Conservation (phyloP, 1,140 invertebrate genomes). For the Drosophila ananassae region DNA sequence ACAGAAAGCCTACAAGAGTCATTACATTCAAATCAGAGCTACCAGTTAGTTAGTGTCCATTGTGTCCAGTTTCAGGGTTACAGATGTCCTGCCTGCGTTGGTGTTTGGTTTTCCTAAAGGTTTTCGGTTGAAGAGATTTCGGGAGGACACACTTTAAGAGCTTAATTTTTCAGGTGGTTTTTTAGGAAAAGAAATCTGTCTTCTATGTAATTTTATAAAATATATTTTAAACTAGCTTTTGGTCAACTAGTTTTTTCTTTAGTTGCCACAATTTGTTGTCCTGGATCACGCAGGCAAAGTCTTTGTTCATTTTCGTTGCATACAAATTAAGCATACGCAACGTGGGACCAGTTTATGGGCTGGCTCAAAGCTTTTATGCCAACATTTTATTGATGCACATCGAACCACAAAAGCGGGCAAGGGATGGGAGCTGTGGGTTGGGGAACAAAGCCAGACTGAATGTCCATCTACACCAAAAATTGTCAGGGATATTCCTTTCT, state of each 20-base stretch:
- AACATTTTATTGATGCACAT: conserved; percentile 71
- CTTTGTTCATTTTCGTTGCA: conserved; percentile 14
- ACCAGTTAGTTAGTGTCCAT: conserved; percentile 78
- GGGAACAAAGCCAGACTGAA: conserved; percentile 11
- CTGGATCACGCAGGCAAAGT: conserved; percentile 8
- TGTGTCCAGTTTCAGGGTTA: conserved; percentile 49
- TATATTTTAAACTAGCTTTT: too few species aligned
- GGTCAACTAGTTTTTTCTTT: too few species aligned
- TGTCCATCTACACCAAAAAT: conserved; percentile 48
- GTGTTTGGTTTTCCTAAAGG: not conserved
- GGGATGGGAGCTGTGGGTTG: not conserved
- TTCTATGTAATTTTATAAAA: too few species aligned
- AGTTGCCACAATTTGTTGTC: not conserved
- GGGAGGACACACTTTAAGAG: not conserved
- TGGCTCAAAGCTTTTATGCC: conserved; percentile 52
- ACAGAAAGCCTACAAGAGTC: conserved; percentile 35
- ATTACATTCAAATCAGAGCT: conserved; percentile 81
- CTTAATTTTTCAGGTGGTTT: not conserved
- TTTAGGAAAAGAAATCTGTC: too few species aligned
- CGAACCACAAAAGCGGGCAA: conserved; percentile 16
- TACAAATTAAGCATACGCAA: conserved; percentile 64
- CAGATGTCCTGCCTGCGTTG: not conserved
- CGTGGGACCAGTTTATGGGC: conserved; percentile 45
- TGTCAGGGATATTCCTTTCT: conserved; percentile 46
- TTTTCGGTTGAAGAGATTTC: not conserved